Conservation (phyloP, 35 echinoderm and acorn worm genomes). For the Eucidaris tribuloides region DNA sequence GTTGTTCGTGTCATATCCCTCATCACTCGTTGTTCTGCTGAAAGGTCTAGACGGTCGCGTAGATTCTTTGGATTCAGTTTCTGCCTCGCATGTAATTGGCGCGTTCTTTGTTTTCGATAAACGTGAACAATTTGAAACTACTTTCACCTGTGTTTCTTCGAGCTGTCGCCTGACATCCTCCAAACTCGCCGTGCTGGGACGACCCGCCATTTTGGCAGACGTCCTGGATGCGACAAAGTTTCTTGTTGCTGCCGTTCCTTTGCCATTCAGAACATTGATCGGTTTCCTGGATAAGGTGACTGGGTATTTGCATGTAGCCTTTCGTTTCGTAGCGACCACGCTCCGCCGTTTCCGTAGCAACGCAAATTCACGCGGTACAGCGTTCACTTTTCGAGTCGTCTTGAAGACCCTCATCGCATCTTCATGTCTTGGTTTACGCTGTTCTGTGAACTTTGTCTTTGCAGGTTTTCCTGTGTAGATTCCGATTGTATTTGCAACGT, state of each 20-base stretch:
- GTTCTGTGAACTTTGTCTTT: neutral
- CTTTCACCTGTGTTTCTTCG: neutral
- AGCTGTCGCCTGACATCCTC: neutral
- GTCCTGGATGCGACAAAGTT: neutral
- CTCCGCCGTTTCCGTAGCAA: neutral
- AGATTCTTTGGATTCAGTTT: too few relatives aligned
- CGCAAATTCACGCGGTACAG: neutral
- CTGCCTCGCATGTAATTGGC: too few relatives aligned
- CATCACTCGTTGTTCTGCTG: conserved; percentile 3
- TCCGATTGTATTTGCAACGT: neutral
- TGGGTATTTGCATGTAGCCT: neutral
- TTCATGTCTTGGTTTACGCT: neutral
- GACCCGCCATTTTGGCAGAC: neutral
- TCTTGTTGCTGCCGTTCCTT: neutral
- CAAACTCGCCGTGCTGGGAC: neutral
- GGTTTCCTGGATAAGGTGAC: neutral
- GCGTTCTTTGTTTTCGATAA: too few relatives aligned
- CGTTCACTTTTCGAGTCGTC: neutral
- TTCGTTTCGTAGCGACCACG: neutral
- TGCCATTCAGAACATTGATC: neutral
- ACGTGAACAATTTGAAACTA: too few relatives aligned
- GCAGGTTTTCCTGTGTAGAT: neutral
- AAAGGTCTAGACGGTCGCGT: too few relatives aligned
- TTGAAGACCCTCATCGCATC: conserved; percentile 1
- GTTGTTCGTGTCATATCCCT: conserved; percentile 13